A percentile compares a stretch with the other conserved stretches of the same genome.
phyloP scores from a whole-genome alignment of 2,888 invertebrate genomes.

The Tricholauxania praeusta region DNA sequence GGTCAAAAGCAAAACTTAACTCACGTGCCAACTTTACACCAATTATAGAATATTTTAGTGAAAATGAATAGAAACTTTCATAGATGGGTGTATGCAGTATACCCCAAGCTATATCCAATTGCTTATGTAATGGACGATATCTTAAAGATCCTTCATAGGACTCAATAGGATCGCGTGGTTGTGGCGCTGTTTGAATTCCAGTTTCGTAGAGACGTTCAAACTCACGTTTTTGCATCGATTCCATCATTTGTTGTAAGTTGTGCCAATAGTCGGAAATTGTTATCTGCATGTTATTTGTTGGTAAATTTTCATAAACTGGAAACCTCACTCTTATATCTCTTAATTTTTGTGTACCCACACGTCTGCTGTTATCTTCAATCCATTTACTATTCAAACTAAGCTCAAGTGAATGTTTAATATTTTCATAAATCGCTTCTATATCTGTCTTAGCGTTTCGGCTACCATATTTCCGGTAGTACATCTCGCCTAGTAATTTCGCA shows the following conservation, averaged over 20 bases:
- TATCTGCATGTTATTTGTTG: constrained; percentile 49
- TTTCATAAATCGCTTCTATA: constrained; percentile 49
- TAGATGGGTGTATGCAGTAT: constrained; percentile 59
- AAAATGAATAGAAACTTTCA: constrained; percentile 53
- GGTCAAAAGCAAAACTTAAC: constrained; percentile 59
- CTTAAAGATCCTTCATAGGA: constrained; percentile 55
- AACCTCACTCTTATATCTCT: constrained; percentile 50
- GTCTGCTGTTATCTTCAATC: constrained; percentile 58
- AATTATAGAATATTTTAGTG: constrained; percentile 56
- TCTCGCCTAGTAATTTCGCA: constrained; percentile 59
- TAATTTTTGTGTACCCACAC: constrained; percentile 56
- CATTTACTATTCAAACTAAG: constrained; percentile 53
- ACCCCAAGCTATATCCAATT: constrained; percentile 58
- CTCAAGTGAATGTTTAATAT: constrained; percentile 51
- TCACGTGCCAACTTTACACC: constrained; percentile 55
- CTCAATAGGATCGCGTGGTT: constrained; percentile 54
- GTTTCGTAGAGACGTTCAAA: constrained; percentile 51
- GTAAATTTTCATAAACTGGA: constrained; percentile 42
- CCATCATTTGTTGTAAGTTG: constrained; percentile 54
- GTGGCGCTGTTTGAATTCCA: constrained; percentile 35
- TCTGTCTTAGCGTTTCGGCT: constrained; percentile 47
- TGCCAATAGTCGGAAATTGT: constrained; percentile 56
- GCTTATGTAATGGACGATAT: constrained; percentile 55
- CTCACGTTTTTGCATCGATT: constrained; percentile 46
- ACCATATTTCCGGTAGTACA: constrained; percentile 55